A percentile compares a stretch with the other conserved stretches of the same genome.
Conservation (phyloP, 2,797 vertebrate genomes). For the Rhadinocentrus ornatus region DNA sequence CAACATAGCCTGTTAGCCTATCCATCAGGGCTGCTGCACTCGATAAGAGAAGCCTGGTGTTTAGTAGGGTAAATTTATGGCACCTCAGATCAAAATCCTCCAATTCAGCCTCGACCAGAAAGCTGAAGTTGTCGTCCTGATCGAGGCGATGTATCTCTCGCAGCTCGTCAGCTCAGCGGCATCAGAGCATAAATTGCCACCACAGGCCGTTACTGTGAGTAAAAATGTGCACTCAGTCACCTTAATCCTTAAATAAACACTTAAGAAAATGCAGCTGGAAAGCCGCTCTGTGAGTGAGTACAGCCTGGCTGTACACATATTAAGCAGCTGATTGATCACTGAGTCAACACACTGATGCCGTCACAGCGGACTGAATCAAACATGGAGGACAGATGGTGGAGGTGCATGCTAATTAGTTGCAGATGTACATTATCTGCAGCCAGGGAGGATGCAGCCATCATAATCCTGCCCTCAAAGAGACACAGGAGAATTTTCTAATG, state of each 20-base stretch:
- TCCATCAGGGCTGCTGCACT: slow-evolving; percentile 24
- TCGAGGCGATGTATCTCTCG: slow-evolving; percentile 9
- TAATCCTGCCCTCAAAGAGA: slow-evolving; percentile 23
- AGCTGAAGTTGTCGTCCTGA: not conserved
- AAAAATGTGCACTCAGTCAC: slow-evolving; percentile 21
- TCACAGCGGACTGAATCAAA: slow-evolving; percentile 52
- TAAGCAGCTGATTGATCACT: slow-evolving; percentile 46
- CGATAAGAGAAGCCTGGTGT: slow-evolving; percentile 27
- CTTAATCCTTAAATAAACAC: slow-evolving; percentile 56
- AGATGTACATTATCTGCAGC: slow-evolving; percentile 21
- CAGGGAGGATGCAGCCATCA: slow-evolving; percentile 23
- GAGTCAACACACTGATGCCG: slow-evolving; percentile 45
- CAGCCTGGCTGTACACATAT: slow-evolving; percentile 23
- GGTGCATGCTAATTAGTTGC: slow-evolving; percentile 51
- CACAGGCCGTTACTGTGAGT: slow-evolving; percentile 8
- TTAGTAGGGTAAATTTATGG: slow-evolving; percentile 16
- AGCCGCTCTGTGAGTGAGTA: slow-evolving; percentile 7
- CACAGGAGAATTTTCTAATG: slow-evolving; percentile 6
- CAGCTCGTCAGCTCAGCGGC: slow-evolving; percentile 13
- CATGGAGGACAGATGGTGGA: slow-evolving; percentile 47
- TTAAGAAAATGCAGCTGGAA: slow-evolving; percentile 37
- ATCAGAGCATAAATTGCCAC: slow-evolving; percentile 12
- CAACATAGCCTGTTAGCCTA: slow-evolving; percentile 17
- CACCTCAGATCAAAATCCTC: slow-evolving; percentile 9
- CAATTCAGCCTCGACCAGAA: slow-evolving; percentile 9